Evolutionary conservation across 2,797 vertebrate genomes (phyloP), one percentile per base, ranked within the genome.

Genomic region (Cephalopachus bancanus): DNA sequence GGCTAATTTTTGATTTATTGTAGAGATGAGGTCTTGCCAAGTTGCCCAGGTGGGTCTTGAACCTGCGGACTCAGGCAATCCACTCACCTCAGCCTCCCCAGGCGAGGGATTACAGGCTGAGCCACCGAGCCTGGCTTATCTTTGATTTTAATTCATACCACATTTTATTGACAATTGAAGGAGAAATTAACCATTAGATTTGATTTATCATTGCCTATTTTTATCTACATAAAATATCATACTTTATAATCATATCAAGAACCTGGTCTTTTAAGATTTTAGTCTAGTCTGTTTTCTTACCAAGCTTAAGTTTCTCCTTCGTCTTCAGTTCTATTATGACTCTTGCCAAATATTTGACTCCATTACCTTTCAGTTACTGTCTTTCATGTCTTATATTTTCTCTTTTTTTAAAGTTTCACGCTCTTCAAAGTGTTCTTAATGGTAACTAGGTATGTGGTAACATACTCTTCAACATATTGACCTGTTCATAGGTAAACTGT

Each of bases 241-340:
- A 67, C n/a, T 91, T 95, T 10, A 53, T 87, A 84, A 86, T 78
- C 67, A 92, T 51, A 76, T 74, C 53, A 76, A 60, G 28, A 93
- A 69, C 26, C 37, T 83, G 12, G 15, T 83, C 53, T 91, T 96
- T 78, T 49, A 80, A 51, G 84, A 71, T 85, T 95, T 57, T 91
- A 28, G 15, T 60, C n/a, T 87, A 80, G 44, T 84, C 28, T 89
- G 6, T 51, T 97, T 96, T 95, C 20, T 93, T 94, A 65, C 24
- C 51, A 85, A 26, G 15, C 9, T 69, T 76, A 69, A 49, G 22
- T 37, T 62, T 33, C 28, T 84, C 12, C 55, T 76, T 85, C 62
- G 83, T 78, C n/a, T 5, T 94, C 59, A 81, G 20, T 81, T 88
- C 24, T 93, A 7, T 80, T 71, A 60, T 1, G 15, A n/a, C 44